phyloP scores from a whole-genome alignment of 2,888 invertebrate genomes.

The Vandiemenella viatica region DNA sequence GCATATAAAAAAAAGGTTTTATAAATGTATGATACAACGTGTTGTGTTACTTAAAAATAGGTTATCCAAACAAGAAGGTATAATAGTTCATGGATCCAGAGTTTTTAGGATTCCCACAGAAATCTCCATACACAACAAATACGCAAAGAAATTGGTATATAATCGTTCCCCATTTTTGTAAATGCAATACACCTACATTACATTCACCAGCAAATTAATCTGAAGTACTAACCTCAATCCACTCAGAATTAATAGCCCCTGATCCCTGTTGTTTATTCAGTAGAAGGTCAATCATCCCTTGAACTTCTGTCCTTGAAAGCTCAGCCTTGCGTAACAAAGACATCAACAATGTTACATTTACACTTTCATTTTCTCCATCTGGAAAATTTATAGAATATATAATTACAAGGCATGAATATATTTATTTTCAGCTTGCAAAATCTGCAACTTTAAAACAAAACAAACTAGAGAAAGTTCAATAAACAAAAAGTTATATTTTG shows the following conservation, averaged over 20 bases:
- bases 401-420: neutral
- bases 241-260: slow-evolving; percentile 57
- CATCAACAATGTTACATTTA: slow-evolving; percentile 52
- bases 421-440: neutral
- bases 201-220: too few species aligned
- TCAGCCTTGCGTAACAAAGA: slow-evolving; percentile 65
- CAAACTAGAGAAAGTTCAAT: neutral
- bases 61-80: too few species aligned
- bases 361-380: slow-evolving; percentile 34
- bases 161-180: too few species aligned
- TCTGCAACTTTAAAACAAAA: neutral
- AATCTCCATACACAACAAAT: too few species aligned
- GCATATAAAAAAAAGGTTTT: too few species aligned
- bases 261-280: slow-evolving; percentile 78
- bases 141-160: too few species aligned
- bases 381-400: slow-evolving; percentile 17
- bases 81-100: too few species aligned
- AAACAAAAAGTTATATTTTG: too few species aligned
- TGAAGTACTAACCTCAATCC: slow-evolving; percentile 66
- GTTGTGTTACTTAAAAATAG: too few species aligned
- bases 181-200: too few species aligned
- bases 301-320: slow-evolving; percentile 74
- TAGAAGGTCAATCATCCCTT: slow-evolving; percentile 74
- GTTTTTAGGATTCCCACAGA: too few species aligned
- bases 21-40: too few species aligned